These are phyloP conservation scores for Leptinotarsa texana DNA, from an alignment of 1,140 invertebrate species.

Conservation along the genomic window DNA sequence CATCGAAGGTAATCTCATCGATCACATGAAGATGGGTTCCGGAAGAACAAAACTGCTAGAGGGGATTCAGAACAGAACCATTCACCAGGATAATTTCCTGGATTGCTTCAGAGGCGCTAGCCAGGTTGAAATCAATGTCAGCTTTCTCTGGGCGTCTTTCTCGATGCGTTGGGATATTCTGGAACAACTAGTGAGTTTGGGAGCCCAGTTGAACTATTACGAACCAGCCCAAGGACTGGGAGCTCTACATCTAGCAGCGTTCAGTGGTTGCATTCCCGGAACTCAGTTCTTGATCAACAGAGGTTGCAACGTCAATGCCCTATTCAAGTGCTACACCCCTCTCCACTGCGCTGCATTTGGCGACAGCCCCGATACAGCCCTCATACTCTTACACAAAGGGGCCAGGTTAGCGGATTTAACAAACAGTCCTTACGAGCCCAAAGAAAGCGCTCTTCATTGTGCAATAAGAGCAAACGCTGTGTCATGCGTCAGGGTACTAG, in stretches of 20 bases:
- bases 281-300: conserved; percentile 68
- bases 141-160: conserved; percentile 35
- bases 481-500: conserved; percentile 72
- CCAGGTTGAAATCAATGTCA: conserved; percentile 29
- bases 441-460: conserved; percentile 75
- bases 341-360: conserved; percentile 81
- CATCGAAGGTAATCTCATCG: conserved; percentile 69
- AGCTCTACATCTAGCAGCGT: conserved; percentile 73
- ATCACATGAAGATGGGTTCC: conserved; percentile 69
- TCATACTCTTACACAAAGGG: conserved; percentile 69
- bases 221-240: conserved; percentile 69
- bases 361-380: conserved; percentile 71
- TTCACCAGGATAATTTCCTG: conserved; percentile 60
- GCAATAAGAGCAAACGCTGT: conserved; percentile 74
- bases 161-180: conserved; percentile 29
- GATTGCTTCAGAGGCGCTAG: conserved; percentile 50
- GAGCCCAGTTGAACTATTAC: conserved; percentile 57
- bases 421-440: conserved; percentile 63
- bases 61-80: conserved; percentile 68
- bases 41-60: conserved; percentile 67
- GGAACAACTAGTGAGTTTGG: conserved; percentile 26
- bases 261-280: conserved; percentile 72
- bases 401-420: conserved; percentile 60
- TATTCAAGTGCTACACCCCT: conserved; percentile 70
- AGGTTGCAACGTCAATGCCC: conserved; percentile 68